A percentile compares a stretch with the other conserved stretches of the same genome.
Conservation (phyloP, 2,797 vertebrate genomes). For the Simalia tracyae region DNA sequence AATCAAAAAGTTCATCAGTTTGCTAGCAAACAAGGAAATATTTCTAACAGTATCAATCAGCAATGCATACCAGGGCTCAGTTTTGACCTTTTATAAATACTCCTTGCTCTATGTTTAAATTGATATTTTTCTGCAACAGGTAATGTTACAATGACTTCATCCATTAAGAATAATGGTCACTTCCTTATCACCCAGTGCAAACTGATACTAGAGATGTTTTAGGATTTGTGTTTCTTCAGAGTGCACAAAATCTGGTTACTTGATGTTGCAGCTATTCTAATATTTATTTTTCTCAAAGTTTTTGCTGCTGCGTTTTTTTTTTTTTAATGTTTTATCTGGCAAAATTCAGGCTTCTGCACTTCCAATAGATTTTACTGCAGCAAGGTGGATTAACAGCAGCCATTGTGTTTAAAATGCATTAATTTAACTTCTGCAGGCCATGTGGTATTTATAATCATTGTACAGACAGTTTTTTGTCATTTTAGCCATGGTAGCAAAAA, state of each 20-base stretch:
- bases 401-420: constrained; percentile 15
- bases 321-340: background rate
- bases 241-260: background rate
- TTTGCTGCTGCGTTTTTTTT: background rate
- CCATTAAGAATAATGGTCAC: constrained; percentile 4
- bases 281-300: background rate
- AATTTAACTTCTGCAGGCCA: background rate
- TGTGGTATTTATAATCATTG: constrained; percentile 11
- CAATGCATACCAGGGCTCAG: constrained; percentile 1
- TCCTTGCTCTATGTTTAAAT: background rate
- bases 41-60: background rate
- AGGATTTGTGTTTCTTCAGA: constrained; percentile 4
- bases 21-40: background rate
- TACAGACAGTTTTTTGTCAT: background rate
- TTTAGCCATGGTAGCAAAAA: constrained; percentile 12
- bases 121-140: background rate
- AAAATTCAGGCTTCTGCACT: background rate
- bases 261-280: constrained; percentile 4
- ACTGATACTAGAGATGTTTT: background rate
- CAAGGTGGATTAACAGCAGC: constrained; percentile 2
- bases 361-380: background rate
- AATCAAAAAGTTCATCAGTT: background rate
- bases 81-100: constrained; percentile 24
- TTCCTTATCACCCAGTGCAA: background rate
- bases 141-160: background rate